These are phyloP conservation scores for Montipora foliosa DNA, from an alignment of 64 coral and sea anemone species.

Conservation along the genomic window DNA sequence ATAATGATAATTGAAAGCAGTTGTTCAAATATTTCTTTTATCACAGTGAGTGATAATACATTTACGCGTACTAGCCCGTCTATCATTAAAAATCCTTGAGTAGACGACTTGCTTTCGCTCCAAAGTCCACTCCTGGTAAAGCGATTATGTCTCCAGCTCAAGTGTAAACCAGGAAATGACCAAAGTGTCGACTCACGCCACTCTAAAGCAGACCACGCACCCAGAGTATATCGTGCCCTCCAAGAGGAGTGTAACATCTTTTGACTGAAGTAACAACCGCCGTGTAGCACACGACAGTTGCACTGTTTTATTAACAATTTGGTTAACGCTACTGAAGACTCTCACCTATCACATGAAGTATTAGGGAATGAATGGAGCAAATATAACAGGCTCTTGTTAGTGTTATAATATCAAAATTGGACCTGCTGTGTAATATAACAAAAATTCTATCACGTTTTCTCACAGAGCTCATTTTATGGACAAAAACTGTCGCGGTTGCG, in stretches of 20 bases:
- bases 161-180: background rate
- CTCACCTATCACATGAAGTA: background rate
- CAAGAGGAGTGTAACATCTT: background rate
- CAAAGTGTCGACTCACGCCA: background rate
- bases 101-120: background rate
- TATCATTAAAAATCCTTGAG: background rate
- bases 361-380: background rate
- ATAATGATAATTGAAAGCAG: background rate
- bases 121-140: background rate
- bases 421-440: constrained; percentile 1
- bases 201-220: background rate
- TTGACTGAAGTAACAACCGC: background rate
- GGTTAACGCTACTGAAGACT: background rate
- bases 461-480: background rate
- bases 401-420: constrained; percentile 17
- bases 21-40: background rate
- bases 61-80: background rate
- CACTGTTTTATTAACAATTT: background rate
- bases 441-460: constrained; percentile 21
- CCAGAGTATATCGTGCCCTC: background rate
- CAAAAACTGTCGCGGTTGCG: too few relatives aligned
- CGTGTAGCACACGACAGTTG: background rate
- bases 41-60: background rate
- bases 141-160: background rate
- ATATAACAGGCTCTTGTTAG: constrained; percentile 10